Base-by-base conservation (phyloP, 2,888 invertebrate genomes). In the Criorhina ranunculi region DNA sequence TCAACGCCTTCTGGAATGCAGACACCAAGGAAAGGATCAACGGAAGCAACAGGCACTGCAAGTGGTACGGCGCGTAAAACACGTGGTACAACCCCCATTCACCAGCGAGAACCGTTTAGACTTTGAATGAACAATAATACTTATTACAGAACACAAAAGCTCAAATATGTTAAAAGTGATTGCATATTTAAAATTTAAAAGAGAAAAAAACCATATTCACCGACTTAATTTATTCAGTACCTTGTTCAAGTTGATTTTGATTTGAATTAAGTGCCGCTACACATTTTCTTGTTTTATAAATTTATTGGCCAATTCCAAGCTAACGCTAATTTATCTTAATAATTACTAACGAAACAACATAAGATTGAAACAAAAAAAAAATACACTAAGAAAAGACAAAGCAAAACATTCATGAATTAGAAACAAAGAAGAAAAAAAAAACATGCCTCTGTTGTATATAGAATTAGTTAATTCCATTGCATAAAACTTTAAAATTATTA, bases 91-190 rank as follows among this genome's bases (percentile, higher is more conserved):
- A 92, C 92, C 70, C 92, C 92, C 57, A 90, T 91, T 35, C 90
- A 91, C 80, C 91, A 92, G 91, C 94, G 95, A 89, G 95, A 95
- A 93, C 95, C 95, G 88, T 95, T 95, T 93, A 94, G 95, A 92
- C 94, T 95, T 87, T 96, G 95, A 85, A 76, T 60, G 19, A 49
- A 44, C 62, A 82, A 73, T 66, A 72, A 75, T 83, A 55, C 49
- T 24, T 64, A 66, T 31, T 66, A 55, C 66, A 64, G 78, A 75
- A 88, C 86, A 87, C 87, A 87, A 86, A 88, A 89, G 88, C 89
- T 89, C 88, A 89, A 88, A 88, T 88, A 88, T 82, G 87, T 88
- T 88, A 86, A 80, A 87, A 80, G 85, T 49, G 29, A 53, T 76
- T 72, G 49, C 64, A 79, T 42, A 42, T 42, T 87, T 87, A 86